Base-by-base conservation (phyloP, 1,140 invertebrate species). In the Mamestra configurata region DNA sequence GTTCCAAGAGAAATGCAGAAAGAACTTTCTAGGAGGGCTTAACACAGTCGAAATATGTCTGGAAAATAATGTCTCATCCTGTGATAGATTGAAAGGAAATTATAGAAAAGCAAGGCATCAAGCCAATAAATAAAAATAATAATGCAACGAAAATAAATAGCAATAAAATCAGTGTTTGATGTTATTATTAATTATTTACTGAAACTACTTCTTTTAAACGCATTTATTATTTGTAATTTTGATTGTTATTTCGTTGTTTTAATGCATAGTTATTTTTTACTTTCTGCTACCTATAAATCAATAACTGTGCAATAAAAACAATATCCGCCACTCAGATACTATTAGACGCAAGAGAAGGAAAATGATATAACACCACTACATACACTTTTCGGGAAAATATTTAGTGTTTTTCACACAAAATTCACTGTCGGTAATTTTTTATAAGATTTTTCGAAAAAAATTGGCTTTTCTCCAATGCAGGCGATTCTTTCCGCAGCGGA, bases 391-490 rank as follows among this genome's bases (percentile, higher is more conserved):
- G 27, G 35, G 46, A 71, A 70, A 59, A 20, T 70, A 68, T 70
- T 77, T 71, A 13, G 37, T 77, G 49, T 77, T 77, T 75, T 77
- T 77, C 49, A 77, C 64, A 77, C 37, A 70, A 77, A 75, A 77
- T 70, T 57, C 72, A 77, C 64, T 49, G 35, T 40, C 66, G 22
- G 22, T 57, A 57, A 72, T 35, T 77, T 80, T 80, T 80, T 55
- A 64, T 53, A 49, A 77, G 7, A 20, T 53, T 71, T 80, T 80
- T 80, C 40, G 24, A 53, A 76, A 80, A 77, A 81, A 77, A 64
- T 73, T 82, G 78, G 79, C 68, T 83, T 79, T 78, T 83, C 53
- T 80, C 61, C 82, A 83, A 79, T 80, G 79, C 77, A 81, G 71
- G 57, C 61, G 77, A 81, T 78, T 61, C 66, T 51, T 22, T 79